phyloP scores from a whole-genome alignment of 2,113 vertebrate genomes.

The Myrmecophaga tridactyla region DNA sequence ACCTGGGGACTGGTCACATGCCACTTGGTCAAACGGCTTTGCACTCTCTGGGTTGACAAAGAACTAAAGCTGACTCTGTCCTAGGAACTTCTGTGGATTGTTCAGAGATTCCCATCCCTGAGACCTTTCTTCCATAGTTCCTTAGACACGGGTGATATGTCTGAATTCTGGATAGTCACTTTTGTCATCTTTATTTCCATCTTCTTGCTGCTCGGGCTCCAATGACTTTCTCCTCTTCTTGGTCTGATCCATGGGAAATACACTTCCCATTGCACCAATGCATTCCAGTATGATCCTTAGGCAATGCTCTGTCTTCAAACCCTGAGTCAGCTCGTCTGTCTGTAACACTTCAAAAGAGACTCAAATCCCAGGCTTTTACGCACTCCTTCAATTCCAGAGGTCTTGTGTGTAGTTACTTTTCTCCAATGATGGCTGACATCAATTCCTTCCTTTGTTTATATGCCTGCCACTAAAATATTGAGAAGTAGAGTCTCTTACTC shows the following conservation, averaged over 20 bases:
- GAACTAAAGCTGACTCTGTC: background rate
- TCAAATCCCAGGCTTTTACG: background rate
- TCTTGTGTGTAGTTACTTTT: accelerated
- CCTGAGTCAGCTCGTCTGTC: background rate
- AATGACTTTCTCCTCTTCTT: background rate
- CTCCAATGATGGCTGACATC: background rate
- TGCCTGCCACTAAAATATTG: too few species aligned
- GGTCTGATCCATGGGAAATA: background rate
- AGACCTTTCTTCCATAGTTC: background rate
- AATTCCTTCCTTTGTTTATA: background rate
- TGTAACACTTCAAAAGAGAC: background rate
- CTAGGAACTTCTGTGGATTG: too few species aligned
- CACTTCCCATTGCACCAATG: background rate
- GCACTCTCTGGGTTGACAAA: background rate
- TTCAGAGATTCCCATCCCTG: background rate
- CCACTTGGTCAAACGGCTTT: background rate
- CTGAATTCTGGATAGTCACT: background rate
- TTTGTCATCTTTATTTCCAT: background rate
- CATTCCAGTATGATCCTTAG: background rate
- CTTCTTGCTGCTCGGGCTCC: background rate
- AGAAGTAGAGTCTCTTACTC: background rate
- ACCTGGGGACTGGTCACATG: background rate
- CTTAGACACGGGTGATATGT: background rate
- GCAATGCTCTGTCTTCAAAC: background rate
- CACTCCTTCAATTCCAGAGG: background rate